Evolutionary conservation across 2,113 vertebrate species (phyloP), one percentile per base, ranked within the genome.

Genomic region (Sula dactylatra): DNA sequence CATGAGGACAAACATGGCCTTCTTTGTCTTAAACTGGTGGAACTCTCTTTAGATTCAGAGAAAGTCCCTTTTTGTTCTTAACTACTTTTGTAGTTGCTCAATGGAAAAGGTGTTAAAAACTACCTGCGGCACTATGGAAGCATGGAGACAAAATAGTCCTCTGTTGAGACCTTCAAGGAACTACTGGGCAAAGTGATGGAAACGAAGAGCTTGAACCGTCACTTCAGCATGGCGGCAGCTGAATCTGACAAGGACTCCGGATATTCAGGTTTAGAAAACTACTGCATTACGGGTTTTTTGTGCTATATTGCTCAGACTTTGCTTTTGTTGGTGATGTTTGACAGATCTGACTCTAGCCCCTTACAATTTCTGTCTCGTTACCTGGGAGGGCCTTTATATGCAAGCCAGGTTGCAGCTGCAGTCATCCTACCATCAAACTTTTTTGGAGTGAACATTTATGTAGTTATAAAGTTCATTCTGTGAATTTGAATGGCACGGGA

Each of bases 191-290:
- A 87, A 96, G 96, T 96, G 92, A 79, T 6, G 1, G 97, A 96
- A 52, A 96, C 88, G 95, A 98, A 97, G 38, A 98, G 95, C 65
- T 76, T n/a, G 40, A 93, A 80, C 22, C 96, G 82, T 69, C 94
- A 24, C 3, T 88, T 97, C 38, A 96, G 38, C 20, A 81, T 95
- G 90, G 96, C 95, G 0, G 88, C 96, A 36, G 49, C 97, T 27
- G 99, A 99, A 86, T 98, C 98, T 73, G 99, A 99, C 97, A 98
- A 98, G 96, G 99, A 99, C 96, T 99, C 99, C 0, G 99, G 99
- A 95, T 99, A 99, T 93, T 99, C 99, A 99, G 99, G 99, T 99
- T 94, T 92, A 87, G 20, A 82, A 93, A 87, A 72, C 34, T 18
- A 45, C 56, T 36, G 6, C 21, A 11, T 76, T 91, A 44, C 18